These are phyloP conservation scores for Mionectes olivaceus DNA, from an alignment of 2,797 vertebrate species.

Conservation along the genomic window DNA sequence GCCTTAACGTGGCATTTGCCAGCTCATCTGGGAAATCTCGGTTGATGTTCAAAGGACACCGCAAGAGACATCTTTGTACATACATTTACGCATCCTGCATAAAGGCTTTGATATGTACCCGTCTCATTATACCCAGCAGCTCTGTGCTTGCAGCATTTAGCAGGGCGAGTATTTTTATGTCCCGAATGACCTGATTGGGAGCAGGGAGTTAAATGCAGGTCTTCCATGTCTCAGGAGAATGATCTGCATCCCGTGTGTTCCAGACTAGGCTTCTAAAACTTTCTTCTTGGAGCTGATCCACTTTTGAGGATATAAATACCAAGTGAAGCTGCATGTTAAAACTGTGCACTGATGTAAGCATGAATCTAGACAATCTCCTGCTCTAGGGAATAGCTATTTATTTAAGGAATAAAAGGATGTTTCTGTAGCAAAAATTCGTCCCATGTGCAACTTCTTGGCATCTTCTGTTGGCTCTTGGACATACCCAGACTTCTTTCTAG, in stretches of 20 bases:
- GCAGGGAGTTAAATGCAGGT: conserved; percentile 13
- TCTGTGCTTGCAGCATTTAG: not conserved
- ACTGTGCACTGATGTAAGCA: not conserved
- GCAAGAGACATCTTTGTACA: not conserved
- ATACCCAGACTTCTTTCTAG: not conserved
- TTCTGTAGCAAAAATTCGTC: not conserved
- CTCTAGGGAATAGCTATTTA: not conserved
- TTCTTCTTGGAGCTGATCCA: conserved; percentile 39
- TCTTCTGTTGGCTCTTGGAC: not conserved
- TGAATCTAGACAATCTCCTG: not conserved
- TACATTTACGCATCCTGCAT: not conserved
- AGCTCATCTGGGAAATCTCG: not conserved
- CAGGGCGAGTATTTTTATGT: conserved; percentile 12
- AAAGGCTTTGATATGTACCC: not conserved
- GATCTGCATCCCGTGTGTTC: not conserved
- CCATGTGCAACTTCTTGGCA: not conserved
- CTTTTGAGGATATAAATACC: conserved; percentile 26
- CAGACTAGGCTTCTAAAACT: conserved; percentile 32
- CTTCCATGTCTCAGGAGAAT: not conserved
- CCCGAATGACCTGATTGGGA: not conserved
- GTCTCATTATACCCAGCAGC: not conserved
- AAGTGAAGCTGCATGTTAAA: not conserved
- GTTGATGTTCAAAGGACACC: not conserved
- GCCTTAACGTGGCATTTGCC: not conserved
- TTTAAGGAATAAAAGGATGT: not conserved